Evolutionary conservation across 2,113 vertebrate genomes (phyloP), one percentile per base, ranked within the genome.

Genomic region (Tragelaphus buxtoni): DNA sequence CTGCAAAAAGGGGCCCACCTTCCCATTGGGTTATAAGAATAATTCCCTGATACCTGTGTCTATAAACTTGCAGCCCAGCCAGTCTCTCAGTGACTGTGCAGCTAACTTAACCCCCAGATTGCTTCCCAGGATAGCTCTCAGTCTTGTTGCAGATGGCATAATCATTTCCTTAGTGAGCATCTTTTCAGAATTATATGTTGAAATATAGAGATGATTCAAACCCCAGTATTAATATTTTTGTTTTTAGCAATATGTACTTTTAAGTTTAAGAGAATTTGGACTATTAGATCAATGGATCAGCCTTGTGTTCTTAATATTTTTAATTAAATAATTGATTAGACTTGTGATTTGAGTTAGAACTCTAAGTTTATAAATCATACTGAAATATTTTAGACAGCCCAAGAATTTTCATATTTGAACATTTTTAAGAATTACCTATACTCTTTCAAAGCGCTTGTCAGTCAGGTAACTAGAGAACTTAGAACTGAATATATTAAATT

Each of bases 241-340:
- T 88, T 51, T 90, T 88, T 79, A 47, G 7, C 39, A 90, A 61
- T 60, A 35, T 47, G 5, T 55, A 69, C 26, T 95, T 92, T 28
- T 87, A 58, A 79, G 7, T 89, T 88, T 91, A 88, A 84, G 82
- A 77, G 35, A 82, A 94, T 92, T 65, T 92, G 5, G 5, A 7
- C 14, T 94, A 35, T 35, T 92, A 65, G 83, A 32, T 61, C 93
- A 93, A 13, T 85, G 30, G 9, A n/a, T 60, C 53, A 63, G 39
- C 42, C 39, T 95, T 93, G 56, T 42, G 51, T 63, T 90, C 28
- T 85, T 97, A 84, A 88, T 51, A n/a, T 55, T 61, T 35, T 18
- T 93, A 93, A 60, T 39, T 81, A 60, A 91, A 32, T 85, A 49
- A 72, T 94, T 84, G 53, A 89, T 91, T 83, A 91, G 80, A 86